Percentiles rank a stretch among this genome's conserved stretches.
Conservation (phyloP, 1,140 invertebrate species). For the Pseudomyrmex flavicornis region DNA sequence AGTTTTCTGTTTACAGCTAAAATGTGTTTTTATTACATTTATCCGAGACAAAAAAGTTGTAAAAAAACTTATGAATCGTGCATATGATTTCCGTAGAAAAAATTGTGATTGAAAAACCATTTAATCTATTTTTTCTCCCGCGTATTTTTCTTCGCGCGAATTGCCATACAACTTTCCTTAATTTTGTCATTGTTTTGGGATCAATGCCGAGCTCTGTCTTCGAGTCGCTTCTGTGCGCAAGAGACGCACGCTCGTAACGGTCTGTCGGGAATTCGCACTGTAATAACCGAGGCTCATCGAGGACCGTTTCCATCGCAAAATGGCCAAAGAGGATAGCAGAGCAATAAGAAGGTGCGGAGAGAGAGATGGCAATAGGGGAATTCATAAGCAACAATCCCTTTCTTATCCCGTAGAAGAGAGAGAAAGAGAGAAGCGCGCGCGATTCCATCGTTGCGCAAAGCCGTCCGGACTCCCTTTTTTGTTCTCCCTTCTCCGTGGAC, state of each 20-base stretch:
- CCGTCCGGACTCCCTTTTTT: constrained; percentile 50
- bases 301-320: constrained; percentile 70
- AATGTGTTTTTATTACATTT: background rate
- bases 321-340: constrained; percentile 43
- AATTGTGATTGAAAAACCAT: no score
- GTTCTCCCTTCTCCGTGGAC: background rate
- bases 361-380: constrained; percentile 27
- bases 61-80: no score
- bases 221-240: constrained; percentile 55
- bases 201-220: background rate
- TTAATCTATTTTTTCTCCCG: no score
- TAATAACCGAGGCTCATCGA: constrained; percentile 67
- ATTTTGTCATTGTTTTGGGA: background rate
- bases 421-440: constrained; percentile 56
- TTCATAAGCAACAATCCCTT: constrained; percentile 54
- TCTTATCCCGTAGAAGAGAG: constrained; percentile 22
- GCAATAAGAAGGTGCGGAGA: constrained; percentile 45
- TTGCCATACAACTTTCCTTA: background rate
- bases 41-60: no score
- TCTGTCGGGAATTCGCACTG: constrained; percentile 63
- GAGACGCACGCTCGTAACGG: constrained; percentile 40
- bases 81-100: background rate
- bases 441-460: constrained; percentile 61
- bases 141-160: background rate
- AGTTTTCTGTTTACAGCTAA: background rate